These are phyloP conservation scores for Panthera tigris DNA, from an alignment of 2,113 vertebrate genomes.

Conservation along the genomic window DNA sequence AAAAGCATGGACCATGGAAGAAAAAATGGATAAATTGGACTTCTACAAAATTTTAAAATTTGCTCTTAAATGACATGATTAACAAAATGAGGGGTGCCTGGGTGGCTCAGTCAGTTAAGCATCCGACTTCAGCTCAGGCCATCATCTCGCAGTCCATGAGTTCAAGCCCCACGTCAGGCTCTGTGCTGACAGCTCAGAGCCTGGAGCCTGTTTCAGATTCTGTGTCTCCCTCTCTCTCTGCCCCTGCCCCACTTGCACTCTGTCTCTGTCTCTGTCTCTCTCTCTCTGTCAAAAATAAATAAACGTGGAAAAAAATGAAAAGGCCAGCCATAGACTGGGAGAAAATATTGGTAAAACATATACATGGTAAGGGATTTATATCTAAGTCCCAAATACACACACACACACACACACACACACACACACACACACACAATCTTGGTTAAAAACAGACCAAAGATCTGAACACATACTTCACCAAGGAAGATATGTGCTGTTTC, in stretches of 20 bases:
- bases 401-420: not conserved
- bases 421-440: not conserved
- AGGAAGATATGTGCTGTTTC: not conserved
- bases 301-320: not conserved
- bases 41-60: not conserved
- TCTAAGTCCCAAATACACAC: not conserved
- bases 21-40: not conserved
- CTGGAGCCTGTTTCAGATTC: too few relatives aligned
- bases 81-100: too few relatives aligned
- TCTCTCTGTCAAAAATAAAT: too few relatives aligned
- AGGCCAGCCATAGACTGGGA: not conserved
- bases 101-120: too few relatives aligned
- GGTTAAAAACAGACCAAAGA: not conserved
- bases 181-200: too few relatives aligned
- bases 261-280: too few relatives aligned
- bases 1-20: not conserved
- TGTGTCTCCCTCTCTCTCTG: too few relatives aligned
- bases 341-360: not conserved
- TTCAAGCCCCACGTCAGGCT: too few relatives aligned
- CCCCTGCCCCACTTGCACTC: too few relatives aligned
- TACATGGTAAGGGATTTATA: not conserved
- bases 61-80: not conserved
- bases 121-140: too few relatives aligned
- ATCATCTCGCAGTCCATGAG: too few relatives aligned
- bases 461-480: not conserved